phyloP scores from a whole-genome alignment of 2,888 invertebrate genomes.

The Galerucella pusilla region DNA sequence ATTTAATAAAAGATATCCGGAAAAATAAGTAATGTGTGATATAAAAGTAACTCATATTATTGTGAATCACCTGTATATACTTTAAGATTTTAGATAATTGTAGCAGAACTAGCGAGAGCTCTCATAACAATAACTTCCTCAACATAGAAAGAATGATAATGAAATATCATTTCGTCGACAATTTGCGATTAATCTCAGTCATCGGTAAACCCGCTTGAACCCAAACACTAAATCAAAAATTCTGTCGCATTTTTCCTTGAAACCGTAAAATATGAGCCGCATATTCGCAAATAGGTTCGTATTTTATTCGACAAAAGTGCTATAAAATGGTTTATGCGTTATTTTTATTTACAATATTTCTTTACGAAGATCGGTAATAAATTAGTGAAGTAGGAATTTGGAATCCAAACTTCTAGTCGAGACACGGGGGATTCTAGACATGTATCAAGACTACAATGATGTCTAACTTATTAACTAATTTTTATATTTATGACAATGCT shows the following conservation, averaged over 20 bases:
- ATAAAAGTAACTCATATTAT: no score
- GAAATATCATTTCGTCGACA: constrained; percentile 39
- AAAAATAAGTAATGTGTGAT: no score
- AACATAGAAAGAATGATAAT: neutral
- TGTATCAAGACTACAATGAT: no score
- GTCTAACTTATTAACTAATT: no score
- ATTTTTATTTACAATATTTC: constrained; percentile 46
- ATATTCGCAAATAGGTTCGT: constrained; percentile 57
- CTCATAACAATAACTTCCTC: neutral
- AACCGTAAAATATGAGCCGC: constrained; percentile 56
- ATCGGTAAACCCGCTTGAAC: constrained; percentile 42
- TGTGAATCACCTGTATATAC: no score
- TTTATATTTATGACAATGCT: no score
- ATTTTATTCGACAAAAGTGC: constrained; percentile 51
- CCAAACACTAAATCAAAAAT: constrained; percentile 56
- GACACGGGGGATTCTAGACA: no score
- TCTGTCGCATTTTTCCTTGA: constrained; percentile 55
- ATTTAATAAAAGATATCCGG: no score
- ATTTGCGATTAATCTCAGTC: constrained; percentile 58
- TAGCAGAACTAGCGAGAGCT: neutral
- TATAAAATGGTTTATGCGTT: constrained; percentile 46
- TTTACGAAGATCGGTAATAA: constrained; percentile 16
- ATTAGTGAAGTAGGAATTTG: neutral
- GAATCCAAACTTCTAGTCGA: no score
- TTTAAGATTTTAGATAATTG: no score